phyloP scores from a whole-genome alignment of 2,888 invertebrate species.

The Deroplatys truncata region DNA sequence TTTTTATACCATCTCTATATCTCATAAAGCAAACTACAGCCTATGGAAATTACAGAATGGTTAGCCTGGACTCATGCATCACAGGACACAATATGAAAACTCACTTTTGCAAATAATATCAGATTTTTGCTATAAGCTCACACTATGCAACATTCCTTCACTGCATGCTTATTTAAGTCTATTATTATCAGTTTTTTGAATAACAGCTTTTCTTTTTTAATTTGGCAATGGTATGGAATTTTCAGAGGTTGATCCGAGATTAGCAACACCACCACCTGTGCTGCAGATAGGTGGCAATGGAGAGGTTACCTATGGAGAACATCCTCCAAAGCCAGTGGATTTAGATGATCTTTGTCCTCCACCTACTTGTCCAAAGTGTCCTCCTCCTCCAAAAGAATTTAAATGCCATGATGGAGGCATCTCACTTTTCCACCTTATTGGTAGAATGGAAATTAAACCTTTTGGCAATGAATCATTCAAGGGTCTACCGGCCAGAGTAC shows the following conservation, averaged over 20 bases:
- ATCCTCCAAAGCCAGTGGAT: conserved; percentile 56
- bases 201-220: too few species aligned
- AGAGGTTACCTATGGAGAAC: conserved; percentile 53
- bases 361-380: conserved; percentile 59
- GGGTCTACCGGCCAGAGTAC: conserved; percentile 50
- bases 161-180: too few species aligned
- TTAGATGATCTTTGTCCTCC: conserved; percentile 59
- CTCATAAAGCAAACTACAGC: too few species aligned
- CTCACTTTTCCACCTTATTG: conserved; percentile 55
- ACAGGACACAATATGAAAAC: too few species aligned
- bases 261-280: conserved; percentile 48
- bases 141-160: too few species aligned
- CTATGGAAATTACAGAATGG: too few species aligned
- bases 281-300: conserved; percentile 40
- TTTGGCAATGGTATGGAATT: background rate
- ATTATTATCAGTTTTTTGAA: too few species aligned
- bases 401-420: conserved; percentile 56
- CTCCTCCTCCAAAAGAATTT: conserved; percentile 46
- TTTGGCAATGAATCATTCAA: conserved; percentile 57
- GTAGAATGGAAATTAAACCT: conserved; percentile 50
- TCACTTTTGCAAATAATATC: too few species aligned
- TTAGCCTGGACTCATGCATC: too few species aligned
- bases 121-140: too few species aligned
- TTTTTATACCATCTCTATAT: too few species aligned
- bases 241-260: conserved; percentile 47